Conservation (phyloP, 2,888 invertebrate species). For the Tetragonisca angustula region DNA sequence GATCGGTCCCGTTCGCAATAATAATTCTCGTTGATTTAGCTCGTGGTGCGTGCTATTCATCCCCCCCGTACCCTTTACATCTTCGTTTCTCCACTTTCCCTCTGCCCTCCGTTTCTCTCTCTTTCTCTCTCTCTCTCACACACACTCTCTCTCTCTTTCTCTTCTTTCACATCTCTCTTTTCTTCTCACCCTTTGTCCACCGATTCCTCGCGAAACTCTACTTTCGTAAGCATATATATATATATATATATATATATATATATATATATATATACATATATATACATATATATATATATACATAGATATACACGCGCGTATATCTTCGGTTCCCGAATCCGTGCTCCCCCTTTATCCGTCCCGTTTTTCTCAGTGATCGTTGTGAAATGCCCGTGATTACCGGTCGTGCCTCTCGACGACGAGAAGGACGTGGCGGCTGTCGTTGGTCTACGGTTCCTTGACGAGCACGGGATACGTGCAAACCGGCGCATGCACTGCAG, state of each 20-base stretch:
- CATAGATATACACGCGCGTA: neutral
- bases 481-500: slow-evolving; percentile 69
- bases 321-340: neutral
- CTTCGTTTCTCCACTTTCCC: slow-evolving; percentile 27
- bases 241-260: neutral
- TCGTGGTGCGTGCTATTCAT: slow-evolving; percentile 52
- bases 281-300: neutral
- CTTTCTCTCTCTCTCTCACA: slow-evolving; percentile 13
- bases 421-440: slow-evolving; percentile 66
- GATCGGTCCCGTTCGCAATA: slow-evolving; percentile 50
- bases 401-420: slow-evolving; percentile 69
- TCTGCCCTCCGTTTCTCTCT: slow-evolving; percentile 35
- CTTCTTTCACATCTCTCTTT: slow-evolving; percentile 16
- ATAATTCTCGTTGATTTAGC: slow-evolving; percentile 46
- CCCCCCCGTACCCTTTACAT: slow-evolving; percentile 17
- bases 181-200: neutral
- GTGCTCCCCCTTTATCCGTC: slow-evolving; percentile 27
- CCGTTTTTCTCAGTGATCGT: slow-evolving; percentile 27
- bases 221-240: neutral
- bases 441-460: slow-evolving; percentile 67
- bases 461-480: slow-evolving; percentile 69
- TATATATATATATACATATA: neutral
- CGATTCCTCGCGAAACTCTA: slow-evolving; percentile 20
- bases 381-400: slow-evolving; percentile 72
- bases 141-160: slow-evolving; percentile 25